Evolutionary conservation across 2,113 vertebrate species (phyloP).

Genomic region (Lichenostomus cassidix): DNA sequence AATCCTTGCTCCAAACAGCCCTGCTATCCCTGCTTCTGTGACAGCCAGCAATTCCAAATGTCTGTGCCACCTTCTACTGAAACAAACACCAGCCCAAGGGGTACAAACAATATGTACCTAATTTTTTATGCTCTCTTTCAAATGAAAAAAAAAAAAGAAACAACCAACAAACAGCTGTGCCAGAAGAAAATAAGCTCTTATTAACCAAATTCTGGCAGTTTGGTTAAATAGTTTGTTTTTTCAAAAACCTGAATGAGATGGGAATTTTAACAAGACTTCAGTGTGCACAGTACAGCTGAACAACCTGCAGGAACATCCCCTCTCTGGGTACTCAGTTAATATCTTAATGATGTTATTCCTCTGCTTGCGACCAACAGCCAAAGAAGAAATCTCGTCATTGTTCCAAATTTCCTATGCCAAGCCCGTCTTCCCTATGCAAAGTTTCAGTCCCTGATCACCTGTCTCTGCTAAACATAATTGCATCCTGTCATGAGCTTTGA

Average conservation of each 20-base stretch:
- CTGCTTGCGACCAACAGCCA: neutral
- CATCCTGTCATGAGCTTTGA: constrained; percentile 1
- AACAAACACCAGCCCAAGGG: neutral
- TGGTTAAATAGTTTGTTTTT: neutral
- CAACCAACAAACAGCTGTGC: neutral
- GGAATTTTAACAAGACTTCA: neutral
- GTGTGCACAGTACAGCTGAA: neutral
- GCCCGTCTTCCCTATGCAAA: neutral
- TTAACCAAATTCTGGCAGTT: neutral
- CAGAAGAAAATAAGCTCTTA: too few relatives aligned
- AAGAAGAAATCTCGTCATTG: neutral
- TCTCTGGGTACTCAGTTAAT: neutral
- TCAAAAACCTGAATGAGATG: neutral
- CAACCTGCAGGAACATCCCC: neutral
- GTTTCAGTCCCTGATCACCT: neutral
- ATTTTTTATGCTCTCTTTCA: neutral
- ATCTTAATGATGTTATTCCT: neutral
- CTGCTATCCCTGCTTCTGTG: neutral
- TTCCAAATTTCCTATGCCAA: neutral
- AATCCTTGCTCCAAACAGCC: neutral
- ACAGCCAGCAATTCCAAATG: neutral
- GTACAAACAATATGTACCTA: neutral
- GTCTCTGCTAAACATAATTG: constrained; percentile 1
- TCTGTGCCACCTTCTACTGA: neutral
- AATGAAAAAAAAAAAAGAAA: neutral